phyloP scores from a whole-genome alignment of 2,113 vertebrate species.

The Trematomus loennbergii region DNA sequence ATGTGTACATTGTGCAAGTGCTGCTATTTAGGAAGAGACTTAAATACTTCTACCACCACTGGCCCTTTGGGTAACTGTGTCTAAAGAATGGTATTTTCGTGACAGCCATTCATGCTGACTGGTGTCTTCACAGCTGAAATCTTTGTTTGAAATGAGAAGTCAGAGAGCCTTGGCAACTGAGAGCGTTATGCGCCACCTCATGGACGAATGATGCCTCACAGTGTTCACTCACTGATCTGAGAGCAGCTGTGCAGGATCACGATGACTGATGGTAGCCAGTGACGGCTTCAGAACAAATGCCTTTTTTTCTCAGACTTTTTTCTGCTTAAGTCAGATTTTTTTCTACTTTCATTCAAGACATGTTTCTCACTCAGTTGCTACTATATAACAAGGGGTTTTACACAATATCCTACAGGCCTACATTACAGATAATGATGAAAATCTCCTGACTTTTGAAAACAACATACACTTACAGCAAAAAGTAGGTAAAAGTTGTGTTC shows the following conservation, averaged over 20 bases:
- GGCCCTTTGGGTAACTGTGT: neutral
- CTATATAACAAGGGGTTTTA: neutral
- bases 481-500: no score
- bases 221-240: constrained; percentile 20
- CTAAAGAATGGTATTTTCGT: constrained; percentile 22
- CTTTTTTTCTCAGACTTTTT: neutral
- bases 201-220: constrained; percentile 65
- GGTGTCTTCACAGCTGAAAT: constrained; percentile 24
- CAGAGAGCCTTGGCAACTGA: constrained; percentile 50
- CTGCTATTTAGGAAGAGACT: neutral
- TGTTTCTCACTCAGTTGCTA: neutral
- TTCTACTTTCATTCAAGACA: neutral
- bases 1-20: neutral
- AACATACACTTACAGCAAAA: no score
- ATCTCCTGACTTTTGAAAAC: neutral
- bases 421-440: neutral
- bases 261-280: constrained; percentile 35
- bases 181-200: constrained; percentile 80
- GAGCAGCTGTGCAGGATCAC: constrained; percentile 30
- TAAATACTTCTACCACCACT: neutral
- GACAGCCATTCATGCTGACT: constrained; percentile 30
- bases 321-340: neutral
- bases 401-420: neutral
- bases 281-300: constrained; percentile 9
- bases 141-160: constrained; percentile 16